Evolutionary conservation across 2,797 vertebrate genomes (phyloP), one percentile per base, ranked within the genome.

Genomic region (Myripristis jacobus): DNA sequence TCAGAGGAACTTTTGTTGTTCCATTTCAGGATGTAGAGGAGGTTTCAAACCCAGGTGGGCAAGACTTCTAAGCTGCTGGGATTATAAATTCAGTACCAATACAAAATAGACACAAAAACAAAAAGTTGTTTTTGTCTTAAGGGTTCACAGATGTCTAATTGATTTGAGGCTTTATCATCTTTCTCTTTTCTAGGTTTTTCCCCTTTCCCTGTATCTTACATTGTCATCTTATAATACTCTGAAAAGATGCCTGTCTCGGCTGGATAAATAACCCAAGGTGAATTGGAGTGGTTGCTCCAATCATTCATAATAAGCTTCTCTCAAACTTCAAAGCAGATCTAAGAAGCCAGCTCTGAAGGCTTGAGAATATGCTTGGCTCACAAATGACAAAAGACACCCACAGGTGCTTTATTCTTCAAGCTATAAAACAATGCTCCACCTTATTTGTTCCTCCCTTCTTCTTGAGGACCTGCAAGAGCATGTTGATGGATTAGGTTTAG

Each of bases 191-290:
- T 77, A 57, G 57, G 43, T 56, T 75, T 82, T 73, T 54, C 74
- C 54, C 34, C 70, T 48, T 70, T 51, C 21, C 43, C 68, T 38
- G 15, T 44, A 43, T 73, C 72, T 78, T 53, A 52, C 72, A 84
- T 87, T 90, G 82, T 90, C 71, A 86, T 38, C 43, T 68, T 54
- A 51, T 82, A 74, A 85, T 82, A 68, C 74, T 74, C 65, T 80
- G 87, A 73, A 92, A 85, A 88, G 81, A 83, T 73, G 80, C 77
- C 72, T 12, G 79, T 81, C 83, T 77, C 89, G 62, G 75, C 64
- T 90, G 85, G 88, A 90, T 92, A 92, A 93, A 94, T 88, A 92
- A 87, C 87, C 84, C 68, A 70, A 53, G 82, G 87, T 79, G 54
- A 79, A 81, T 67, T 78, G 79, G 73, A 79, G 79, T 71, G 67